A percentile compares a stretch with the other conserved stretches of the same genome.
Conservation (phyloP, 2,797 vertebrate genomes). For the Propithecus perrieri region DNA sequence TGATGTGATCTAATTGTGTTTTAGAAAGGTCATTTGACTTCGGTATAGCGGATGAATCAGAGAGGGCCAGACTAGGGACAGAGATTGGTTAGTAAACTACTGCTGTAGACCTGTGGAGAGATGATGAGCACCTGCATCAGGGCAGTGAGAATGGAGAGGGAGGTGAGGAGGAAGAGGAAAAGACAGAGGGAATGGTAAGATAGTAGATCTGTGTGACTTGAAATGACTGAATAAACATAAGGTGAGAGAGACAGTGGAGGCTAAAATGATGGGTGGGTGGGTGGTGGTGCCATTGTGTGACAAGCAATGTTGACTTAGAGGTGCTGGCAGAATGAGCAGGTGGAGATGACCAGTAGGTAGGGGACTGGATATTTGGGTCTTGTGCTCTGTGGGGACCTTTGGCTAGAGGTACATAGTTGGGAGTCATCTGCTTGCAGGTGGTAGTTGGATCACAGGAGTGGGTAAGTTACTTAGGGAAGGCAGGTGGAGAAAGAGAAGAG, state of each 20-base stretch:
- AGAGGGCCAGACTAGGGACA: background rate
- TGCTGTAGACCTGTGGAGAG: background rate
- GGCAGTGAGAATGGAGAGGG: background rate
- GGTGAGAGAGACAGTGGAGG: background rate
- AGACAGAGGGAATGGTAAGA: background rate
- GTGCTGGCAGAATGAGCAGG: background rate
- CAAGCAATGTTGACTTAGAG: background rate
- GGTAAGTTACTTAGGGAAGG: background rate
- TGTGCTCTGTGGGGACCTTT: background rate
- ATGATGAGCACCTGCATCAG: background rate
- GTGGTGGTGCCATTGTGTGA: background rate
- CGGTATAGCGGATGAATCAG: background rate
- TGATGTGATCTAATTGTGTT: background rate
- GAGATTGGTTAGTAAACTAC: background rate
- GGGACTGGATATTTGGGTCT: background rate
- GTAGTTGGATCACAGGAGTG: constrained; percentile 4
- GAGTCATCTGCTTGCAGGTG: background rate
- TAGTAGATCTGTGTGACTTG: background rate
- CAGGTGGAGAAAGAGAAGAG: background rate
- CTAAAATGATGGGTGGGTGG: background rate
- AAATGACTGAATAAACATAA: background rate
- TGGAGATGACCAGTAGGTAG: background rate
- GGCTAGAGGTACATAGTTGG: background rate
- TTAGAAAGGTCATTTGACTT: constrained; percentile 17
- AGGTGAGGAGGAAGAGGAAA: background rate